phyloP scores from a whole-genome alignment of 2,797 vertebrate species.

The Coilia nasus region DNA sequence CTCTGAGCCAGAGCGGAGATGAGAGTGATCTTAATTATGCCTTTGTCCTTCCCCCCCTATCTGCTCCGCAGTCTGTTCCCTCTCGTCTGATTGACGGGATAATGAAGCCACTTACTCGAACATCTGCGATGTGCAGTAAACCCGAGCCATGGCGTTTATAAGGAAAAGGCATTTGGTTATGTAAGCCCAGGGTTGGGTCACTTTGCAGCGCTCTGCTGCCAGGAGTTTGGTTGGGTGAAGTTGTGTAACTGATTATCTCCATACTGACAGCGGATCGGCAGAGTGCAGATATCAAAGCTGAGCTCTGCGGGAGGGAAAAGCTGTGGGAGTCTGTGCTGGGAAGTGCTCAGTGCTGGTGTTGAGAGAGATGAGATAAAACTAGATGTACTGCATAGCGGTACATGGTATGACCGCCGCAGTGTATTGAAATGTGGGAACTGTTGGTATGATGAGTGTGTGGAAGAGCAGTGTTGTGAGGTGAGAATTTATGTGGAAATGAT shows the following conservation, averaged over 20 bases:
- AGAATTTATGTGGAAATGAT: no score
- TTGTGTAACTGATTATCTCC: slow-evolving; percentile 12
- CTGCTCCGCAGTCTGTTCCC: not conserved
- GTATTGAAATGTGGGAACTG: no score
- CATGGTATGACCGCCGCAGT: no score
- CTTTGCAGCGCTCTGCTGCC: not conserved
- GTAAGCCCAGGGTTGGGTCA: not conserved
- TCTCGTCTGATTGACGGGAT: not conserved
- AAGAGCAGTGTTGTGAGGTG: no score
- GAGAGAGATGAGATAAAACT: slow-evolving; percentile 1
- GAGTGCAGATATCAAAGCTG: not conserved
- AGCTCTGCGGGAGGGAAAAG: not conserved
- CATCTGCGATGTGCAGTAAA: not conserved
- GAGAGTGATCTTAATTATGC: not conserved
- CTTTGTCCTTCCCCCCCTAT: not conserved
- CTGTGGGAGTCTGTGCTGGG: not conserved
- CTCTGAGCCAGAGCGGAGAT: not conserved
- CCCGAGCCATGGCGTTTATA: not conserved
- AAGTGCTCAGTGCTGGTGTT: not conserved
- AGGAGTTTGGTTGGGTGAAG: not conserved
- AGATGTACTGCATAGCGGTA: no score
- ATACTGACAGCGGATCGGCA: not conserved
- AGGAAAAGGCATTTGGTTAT: not conserved
- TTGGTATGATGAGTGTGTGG: no score
- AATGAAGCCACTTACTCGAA: slow-evolving; percentile 20